Evolutionary conservation across 2,113 vertebrate species (phyloP), one percentile per base, ranked within the genome.

Genomic region (Panthera uncia): DNA sequence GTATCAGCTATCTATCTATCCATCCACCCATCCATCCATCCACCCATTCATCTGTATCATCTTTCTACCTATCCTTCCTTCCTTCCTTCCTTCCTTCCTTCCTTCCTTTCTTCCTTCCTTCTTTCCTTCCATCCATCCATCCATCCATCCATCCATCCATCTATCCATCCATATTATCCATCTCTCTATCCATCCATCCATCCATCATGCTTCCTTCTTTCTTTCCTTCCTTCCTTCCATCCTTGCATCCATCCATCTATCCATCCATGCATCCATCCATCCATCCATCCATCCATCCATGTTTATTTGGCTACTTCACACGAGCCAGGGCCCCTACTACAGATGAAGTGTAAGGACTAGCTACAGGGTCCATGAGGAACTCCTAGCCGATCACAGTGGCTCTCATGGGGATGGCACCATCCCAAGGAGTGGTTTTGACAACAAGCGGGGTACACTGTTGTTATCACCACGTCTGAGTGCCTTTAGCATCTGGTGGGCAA

Each of bases 291-390:
- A 78, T 19, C 9, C 33, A 69, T 21, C 48, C 45, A 45, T n/a
- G 13, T 38, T 23, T 45, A 9, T 73, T 12, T 65, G 33, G 31
- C 74, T 50, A 4, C 29, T 23, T 41, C 25, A 23, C 12, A 52
- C 7, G 18, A 12, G 31, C 33, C 9, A 9, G 50, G 33, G 14
- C 3, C 61, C 7, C 0, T 0, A 19, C 4, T 57, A 25, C 23
- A 52, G 68, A 15, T 7, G 41, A 45, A 19, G 41, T 1, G 7
- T 15, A 11, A 61, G 86, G 25, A 52, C 21, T 12, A 45, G 5
- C 33, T 1, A 14, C 4, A 4, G 29, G 13, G 10, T 41, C 78
- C 31, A 13, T 9, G 48, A 85, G 65, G 52, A 36, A 50, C 48
- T 65, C 38, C 29, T 0, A n/a, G 50, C n/a, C 0, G 29, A 25